Evolutionary conservation across 2,888 invertebrate genomes (phyloP), one percentile per base, ranked within the genome.

Genomic region (Myopa testacea): DNA sequence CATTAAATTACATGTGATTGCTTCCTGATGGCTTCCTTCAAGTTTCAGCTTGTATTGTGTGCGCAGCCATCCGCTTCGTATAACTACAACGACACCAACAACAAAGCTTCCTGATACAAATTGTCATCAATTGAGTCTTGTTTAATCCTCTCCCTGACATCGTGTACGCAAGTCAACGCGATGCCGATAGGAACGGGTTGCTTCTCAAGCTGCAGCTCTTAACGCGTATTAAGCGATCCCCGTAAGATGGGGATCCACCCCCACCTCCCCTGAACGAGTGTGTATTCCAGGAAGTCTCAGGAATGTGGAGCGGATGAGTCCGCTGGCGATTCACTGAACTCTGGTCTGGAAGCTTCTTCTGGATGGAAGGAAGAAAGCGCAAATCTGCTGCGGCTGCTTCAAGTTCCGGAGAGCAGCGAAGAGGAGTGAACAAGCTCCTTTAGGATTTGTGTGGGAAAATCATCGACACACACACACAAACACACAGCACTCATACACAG

Each of bases 121-220:
- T 86, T 85, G 85, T 83, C 82, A 81, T 83, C 84, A 84, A 85
- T 86, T 85, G 84, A 84, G 84, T 83, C 83, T 81, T 82, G 83
- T 83, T 86, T 84, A 85, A 85, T 83, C 83, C 78, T 81, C 73
- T 81, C 80, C 52, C 75, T 16, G 72, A 38, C 79, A 78, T 76
- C 71, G 68, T 70, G 71, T 67, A n/a, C 16, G 14, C 5, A 38
- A 14, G 37, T n/a, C 55, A 55, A 55, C 55, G 6, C 55, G 5
- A 8, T 55, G 16, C 55, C 55, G 16, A n/a, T 3, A 2, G 55
- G 55, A 55, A n/a, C 55, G 55, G 58, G n/a, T 19, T 26, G 34
- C 52, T n/a, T 16, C 26, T 52, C 14, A 4, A 50, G 40, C 50
- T 45, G 45, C 73, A 73, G 38, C 73, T 60, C 40, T 38, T 16